Percentiles rank a stretch among this genome's conserved stretches.
Conservation (phyloP, 2,888 invertebrate genomes). For the Conus canariensis region DNA sequence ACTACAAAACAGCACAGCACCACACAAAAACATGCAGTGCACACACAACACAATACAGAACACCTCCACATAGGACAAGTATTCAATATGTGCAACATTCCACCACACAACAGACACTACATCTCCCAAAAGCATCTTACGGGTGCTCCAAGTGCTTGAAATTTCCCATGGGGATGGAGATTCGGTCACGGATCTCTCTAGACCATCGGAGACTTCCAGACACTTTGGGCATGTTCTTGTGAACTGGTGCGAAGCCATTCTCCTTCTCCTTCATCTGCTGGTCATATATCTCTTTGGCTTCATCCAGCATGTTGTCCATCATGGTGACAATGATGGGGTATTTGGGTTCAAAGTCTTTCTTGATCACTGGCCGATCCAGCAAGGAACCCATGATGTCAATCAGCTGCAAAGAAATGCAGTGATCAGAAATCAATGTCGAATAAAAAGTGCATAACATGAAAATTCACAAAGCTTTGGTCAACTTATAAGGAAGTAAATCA, state of each 20-base stretch:
- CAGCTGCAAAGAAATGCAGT: slow-evolving; percentile 82
- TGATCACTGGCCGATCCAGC: slow-evolving; percentile 91
- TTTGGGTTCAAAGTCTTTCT: slow-evolving; percentile 91
- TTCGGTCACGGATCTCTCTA: slow-evolving; percentile 84
- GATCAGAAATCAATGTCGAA: slow-evolving; percentile 29
- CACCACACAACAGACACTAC: no score
- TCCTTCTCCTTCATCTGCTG: slow-evolving; percentile 67
- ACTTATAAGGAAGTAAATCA: no score
- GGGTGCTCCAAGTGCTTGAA: slow-evolving; percentile 92
- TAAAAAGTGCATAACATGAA: no score
- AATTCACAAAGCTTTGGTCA: no score
- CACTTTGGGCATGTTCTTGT: slow-evolving; percentile 90
- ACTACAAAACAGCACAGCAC: no score
- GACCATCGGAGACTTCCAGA: slow-evolving; percentile 93
- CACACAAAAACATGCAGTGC: no score
- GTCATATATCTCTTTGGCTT: slow-evolving; percentile 78
- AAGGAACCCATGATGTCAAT: slow-evolving; percentile 93
- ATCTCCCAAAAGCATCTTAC: slow-evolving; percentile 63
- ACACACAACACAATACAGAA: no score
- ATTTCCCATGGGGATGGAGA: slow-evolving; percentile 82
- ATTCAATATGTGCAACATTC: no score
- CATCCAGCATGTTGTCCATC: slow-evolving; percentile 79
- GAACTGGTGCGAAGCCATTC: slow-evolving; percentile 80
- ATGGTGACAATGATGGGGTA: slow-evolving; percentile 90
- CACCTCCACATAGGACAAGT: no score